Conservation (phyloP, 2,888 invertebrate species). For the Sinotaia quadrata region DNA sequence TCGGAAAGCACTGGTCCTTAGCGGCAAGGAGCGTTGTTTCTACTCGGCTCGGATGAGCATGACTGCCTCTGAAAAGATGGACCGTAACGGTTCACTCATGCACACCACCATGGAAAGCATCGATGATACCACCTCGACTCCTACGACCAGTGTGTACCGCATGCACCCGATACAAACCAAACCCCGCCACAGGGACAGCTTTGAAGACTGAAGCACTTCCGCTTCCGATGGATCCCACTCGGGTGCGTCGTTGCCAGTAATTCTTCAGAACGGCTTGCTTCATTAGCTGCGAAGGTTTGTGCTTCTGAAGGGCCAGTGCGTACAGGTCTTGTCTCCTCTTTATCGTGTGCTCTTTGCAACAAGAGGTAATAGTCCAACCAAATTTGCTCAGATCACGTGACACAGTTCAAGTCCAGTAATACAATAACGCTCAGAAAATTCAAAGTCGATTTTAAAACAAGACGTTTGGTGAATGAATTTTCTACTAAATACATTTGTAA, state of each 20-base stretch:
- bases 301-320: too few species aligned
- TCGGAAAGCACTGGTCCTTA: conserved; percentile 46
- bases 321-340: too few species aligned
- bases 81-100: conserved; percentile 63
- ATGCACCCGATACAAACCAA: conserved; percentile 40
- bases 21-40: conserved; percentile 51
- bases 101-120: conserved; percentile 63
- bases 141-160: conserved; percentile 39
- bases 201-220: conserved; percentile 14
- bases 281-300: too few species aligned
- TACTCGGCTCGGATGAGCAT: conserved; percentile 52
- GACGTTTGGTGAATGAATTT: too few species aligned
- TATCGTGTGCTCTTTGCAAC: too few species aligned
- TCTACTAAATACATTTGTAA: too few species aligned
- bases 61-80: conserved; percentile 59
- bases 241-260: background rate
- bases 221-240: background rate
- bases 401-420: too few species aligned
- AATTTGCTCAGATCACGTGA: too few species aligned
- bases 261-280: too few species aligned
- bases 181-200: conserved; percentile 14
- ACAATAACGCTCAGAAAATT: too few species aligned
- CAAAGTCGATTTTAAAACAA: too few species aligned
- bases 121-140: conserved; percentile 46
- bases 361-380: too few species aligned